Evolutionary conservation across 2,113 vertebrate species (phyloP).

Genomic region (Cryptomyrus ogoouensis): DNA sequence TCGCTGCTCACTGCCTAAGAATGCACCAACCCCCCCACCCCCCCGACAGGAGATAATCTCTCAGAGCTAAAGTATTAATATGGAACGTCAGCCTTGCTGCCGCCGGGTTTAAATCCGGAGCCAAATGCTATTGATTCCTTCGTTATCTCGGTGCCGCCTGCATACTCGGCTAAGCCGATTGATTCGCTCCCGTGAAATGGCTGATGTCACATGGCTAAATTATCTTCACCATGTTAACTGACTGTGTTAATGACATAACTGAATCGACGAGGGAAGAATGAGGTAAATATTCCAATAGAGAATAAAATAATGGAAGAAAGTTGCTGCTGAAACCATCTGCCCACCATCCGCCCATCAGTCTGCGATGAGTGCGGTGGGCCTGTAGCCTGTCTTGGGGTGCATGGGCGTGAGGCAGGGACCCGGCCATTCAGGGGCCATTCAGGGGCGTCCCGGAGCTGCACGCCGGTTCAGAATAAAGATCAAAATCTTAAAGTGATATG

Average conservation of each 20-base stretch:
- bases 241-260: background rate
- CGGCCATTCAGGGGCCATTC: background rate
- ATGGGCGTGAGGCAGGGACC: background rate
- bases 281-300: background rate
- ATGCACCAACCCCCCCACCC: background rate
- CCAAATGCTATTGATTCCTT: background rate
- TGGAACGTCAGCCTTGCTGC: background rate
- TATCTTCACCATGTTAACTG: background rate
- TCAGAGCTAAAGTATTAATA: background rate
- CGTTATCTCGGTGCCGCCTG: background rate
- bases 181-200: background rate
- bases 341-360: background rate
- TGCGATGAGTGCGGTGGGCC: background rate
- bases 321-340: background rate
- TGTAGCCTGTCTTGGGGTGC: background rate
- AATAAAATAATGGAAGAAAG: background rate
- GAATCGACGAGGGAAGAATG: background rate
- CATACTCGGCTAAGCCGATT: background rate
- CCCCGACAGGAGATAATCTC: background rate
- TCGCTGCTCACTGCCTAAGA: background rate
- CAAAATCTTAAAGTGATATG: background rate
- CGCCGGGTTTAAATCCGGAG: background rate
- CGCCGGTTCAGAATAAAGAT: background rate
- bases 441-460: background rate
- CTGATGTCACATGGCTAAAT: background rate